Percentiles rank a stretch among this genome's conserved stretches.
phyloP scores from a whole-genome alignment of 2,113 vertebrate genomes.

The Cinclus mexicanus region DNA sequence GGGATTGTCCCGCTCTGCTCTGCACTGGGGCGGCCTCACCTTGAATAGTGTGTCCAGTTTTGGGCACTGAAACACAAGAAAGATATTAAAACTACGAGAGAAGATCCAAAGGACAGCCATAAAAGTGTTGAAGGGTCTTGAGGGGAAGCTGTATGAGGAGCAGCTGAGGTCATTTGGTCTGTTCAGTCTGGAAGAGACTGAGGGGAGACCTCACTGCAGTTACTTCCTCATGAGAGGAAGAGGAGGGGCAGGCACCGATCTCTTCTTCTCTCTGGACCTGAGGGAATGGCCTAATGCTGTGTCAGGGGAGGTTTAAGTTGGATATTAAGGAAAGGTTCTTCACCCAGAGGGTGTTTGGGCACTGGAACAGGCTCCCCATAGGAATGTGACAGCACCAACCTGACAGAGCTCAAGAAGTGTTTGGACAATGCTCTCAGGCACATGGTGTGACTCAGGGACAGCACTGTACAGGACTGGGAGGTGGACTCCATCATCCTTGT shows the following conservation, averaged over 20 bases:
- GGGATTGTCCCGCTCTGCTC: background rate
- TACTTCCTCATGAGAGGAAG: rapidly evolving
- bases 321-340: background rate
- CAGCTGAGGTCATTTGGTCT: background rate
- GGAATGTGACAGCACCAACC: background rate
- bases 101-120: background rate
- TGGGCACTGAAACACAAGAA: background rate
- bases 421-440: background rate
- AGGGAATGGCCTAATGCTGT: background rate
- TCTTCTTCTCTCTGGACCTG: background rate
- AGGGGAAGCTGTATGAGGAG: rapidly evolving
- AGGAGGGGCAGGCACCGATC: background rate
- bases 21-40: background rate
- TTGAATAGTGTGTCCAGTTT: background rate
- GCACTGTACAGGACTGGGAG: background rate
- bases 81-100: background rate
- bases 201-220: background rate
- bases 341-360: background rate
- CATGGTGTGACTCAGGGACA: background rate
- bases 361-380: background rate
- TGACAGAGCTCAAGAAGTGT: background rate
- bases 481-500: background rate
- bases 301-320: background rate
- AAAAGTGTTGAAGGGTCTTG: background rate
- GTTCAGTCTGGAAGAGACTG: background rate